Conservation (phyloP, 1,140 invertebrate genomes). For the Neuroterus valhalla region DNA sequence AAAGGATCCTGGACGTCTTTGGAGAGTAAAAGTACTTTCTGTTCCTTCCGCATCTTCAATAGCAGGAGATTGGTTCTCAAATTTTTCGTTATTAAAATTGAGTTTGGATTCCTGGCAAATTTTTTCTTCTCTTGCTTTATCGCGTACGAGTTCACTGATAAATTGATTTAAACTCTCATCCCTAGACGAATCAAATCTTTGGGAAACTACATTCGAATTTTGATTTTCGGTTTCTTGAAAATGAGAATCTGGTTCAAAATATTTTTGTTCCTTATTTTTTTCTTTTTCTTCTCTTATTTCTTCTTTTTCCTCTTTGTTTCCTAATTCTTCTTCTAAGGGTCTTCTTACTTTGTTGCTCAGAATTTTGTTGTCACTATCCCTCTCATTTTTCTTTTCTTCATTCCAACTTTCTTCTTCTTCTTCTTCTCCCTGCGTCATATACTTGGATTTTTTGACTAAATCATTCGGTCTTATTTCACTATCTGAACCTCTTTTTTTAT, state of each 20-base stretch:
- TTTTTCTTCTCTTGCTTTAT: neutral
- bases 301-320: neutral
- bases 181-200: conserved; percentile 36
- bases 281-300: neutral
- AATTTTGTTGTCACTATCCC: neutral
- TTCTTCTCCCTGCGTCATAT: neutral
- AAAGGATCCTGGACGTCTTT: conserved; percentile 48
- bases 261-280: neutral
- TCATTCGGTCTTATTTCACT: conserved; percentile 32
- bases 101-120: neutral
- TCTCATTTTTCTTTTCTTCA: neutral
- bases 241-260: neutral
- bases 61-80: neutral
- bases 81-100: neutral
- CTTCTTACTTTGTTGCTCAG: neutral
- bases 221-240: conserved; percentile 1
- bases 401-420: neutral
- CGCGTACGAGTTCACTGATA: neutral
- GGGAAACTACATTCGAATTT: neutral
- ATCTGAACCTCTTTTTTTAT: conserved; percentile 31
- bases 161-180: conserved; percentile 36
- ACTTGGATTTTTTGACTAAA: neutral
- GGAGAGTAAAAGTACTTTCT: conserved; percentile 34
- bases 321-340: neutral
- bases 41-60: neutral